These are phyloP conservation scores for Muricea muricata DNA, from an alignment of 92 coral and sea anemone species.

Conservation along the genomic window DNA sequence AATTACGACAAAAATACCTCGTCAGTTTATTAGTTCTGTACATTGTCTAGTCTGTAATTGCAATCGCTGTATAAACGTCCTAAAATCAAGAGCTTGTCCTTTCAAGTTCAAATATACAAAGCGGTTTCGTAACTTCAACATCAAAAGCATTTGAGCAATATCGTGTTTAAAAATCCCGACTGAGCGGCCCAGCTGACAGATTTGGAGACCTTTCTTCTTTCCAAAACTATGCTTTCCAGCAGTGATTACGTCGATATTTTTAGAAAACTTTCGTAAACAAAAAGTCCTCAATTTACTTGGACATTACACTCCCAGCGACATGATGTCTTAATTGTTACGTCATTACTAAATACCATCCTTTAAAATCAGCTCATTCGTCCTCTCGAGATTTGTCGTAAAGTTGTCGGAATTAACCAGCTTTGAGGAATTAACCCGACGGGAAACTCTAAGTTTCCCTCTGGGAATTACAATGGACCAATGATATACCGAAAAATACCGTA, in stretches of 20 bases:
- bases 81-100: constrained; percentile 20
- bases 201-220: neutral
- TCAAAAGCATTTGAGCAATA: constrained; percentile 30
- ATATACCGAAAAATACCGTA: no score
- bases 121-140: constrained; percentile 3
- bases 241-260: neutral
- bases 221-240: neutral
- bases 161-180: neutral
- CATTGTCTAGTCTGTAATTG: constrained; percentile 37
- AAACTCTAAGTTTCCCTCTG: no score
- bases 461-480: no score
- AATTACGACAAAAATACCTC: constrained; percentile 25
- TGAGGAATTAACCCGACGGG: no score
- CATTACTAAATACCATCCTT: no score
- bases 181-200: neutral
- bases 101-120: constrained; percentile 25
- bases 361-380: no score
- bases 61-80: constrained; percentile 30
- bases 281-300: neutral
- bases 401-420: no score
- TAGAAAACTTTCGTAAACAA: neutral
- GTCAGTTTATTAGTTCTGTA: constrained; percentile 22
- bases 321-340: no score
- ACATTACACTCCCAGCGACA: no score
- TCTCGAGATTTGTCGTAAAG: no score